phyloP scores from a whole-genome alignment of 2,113 vertebrate species.

The Lucifuga dentata region DNA sequence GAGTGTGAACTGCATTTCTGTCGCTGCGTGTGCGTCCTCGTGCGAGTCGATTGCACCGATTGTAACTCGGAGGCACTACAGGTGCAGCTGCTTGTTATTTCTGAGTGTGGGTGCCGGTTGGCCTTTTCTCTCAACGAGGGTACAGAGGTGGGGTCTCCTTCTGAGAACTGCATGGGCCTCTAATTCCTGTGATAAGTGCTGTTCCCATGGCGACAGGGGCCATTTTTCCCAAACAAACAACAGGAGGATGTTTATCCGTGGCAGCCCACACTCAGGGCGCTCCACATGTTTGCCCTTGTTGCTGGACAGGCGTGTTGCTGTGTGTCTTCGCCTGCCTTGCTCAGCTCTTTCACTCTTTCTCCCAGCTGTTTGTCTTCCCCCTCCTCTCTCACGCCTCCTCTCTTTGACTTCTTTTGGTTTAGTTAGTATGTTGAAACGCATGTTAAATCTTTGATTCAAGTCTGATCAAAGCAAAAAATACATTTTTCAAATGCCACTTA shows the following conservation, averaged over 20 bases:
- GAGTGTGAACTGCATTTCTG: background rate
- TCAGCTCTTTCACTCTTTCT: conserved; percentile 40
- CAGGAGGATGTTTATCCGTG: conserved; percentile 89
- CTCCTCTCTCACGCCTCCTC: conserved; percentile 18
- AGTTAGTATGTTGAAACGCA: too few species aligned
- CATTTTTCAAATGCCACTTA: too few species aligned
- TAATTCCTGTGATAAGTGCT: conserved; percentile 91
- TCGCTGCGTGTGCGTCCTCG: conserved; percentile 49
- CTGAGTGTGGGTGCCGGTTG: conserved; percentile 46
- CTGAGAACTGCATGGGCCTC: conserved; percentile 84
- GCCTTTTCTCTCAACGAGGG: conserved; percentile 50
- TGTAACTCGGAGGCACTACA: conserved; percentile 55
- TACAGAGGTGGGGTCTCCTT: conserved; percentile 64
- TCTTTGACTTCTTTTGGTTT: conserved; percentile 21
- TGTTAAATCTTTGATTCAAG: too few species aligned
- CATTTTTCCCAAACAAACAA: conserved; percentile 90
- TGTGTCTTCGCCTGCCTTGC: conserved; percentile 23
- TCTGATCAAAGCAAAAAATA: too few species aligned
- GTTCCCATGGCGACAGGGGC: conserved; percentile 85
- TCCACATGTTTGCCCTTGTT: conserved; percentile 87
- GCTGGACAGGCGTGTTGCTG: conserved; percentile 68
- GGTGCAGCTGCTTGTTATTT: conserved; percentile 70
- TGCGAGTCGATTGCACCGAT: conserved; percentile 50
- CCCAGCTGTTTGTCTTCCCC: conserved; percentile 31
- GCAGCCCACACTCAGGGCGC: conserved; percentile 82